Evolutionary conservation across 2,888 invertebrate genomes (phyloP).

Genomic region (Eurois occulta): DNA sequence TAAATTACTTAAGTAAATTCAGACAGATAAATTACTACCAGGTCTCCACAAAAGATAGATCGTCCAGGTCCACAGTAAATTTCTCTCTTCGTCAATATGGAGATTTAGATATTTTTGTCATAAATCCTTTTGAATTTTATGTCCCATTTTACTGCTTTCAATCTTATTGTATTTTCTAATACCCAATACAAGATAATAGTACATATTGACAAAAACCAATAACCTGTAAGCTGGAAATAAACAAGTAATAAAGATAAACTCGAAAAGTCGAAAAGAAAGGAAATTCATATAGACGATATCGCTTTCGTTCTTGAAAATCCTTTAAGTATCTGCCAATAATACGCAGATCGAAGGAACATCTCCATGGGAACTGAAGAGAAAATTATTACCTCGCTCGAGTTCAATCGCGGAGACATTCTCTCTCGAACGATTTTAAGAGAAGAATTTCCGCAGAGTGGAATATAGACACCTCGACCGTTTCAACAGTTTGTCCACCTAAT

Average conservation of each 20-base stretch:
- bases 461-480: slow-evolving; percentile 89
- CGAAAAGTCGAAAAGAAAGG: slow-evolving; percentile 50
- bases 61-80: slow-evolving; percentile 48
- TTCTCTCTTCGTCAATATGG: slow-evolving; percentile 42
- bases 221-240: slow-evolving; percentile 47
- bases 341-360: slow-evolving; percentile 81
- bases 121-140: slow-evolving; percentile 31
- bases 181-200: slow-evolving; percentile 24
- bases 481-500: slow-evolving; percentile 90
- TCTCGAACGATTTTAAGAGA: slow-evolving; percentile 83
- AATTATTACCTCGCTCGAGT: slow-evolving; percentile 86
- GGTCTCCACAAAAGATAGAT: slow-evolving; percentile 60
- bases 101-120: slow-evolving; percentile 13
- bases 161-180: slow-evolving; percentile 33
- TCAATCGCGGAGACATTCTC: slow-evolving; percentile 83
- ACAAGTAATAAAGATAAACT: slow-evolving; percentile 54
- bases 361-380: slow-evolving; percentile 81
- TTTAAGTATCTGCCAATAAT: slow-evolving; percentile 80
- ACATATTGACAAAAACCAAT: slow-evolving; percentile 49
- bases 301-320: slow-evolving; percentile 77
- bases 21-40: slow-evolving; percentile 64
- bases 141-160: slow-evolving; percentile 4
- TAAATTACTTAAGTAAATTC: slow-evolving; percentile 71
- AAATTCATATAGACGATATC: slow-evolving; percentile 71
- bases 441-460: slow-evolving; percentile 86